Evolutionary conservation across 2,797 vertebrate genomes (phyloP).

Genomic region (Mormyrops attenuatus): DNA sequence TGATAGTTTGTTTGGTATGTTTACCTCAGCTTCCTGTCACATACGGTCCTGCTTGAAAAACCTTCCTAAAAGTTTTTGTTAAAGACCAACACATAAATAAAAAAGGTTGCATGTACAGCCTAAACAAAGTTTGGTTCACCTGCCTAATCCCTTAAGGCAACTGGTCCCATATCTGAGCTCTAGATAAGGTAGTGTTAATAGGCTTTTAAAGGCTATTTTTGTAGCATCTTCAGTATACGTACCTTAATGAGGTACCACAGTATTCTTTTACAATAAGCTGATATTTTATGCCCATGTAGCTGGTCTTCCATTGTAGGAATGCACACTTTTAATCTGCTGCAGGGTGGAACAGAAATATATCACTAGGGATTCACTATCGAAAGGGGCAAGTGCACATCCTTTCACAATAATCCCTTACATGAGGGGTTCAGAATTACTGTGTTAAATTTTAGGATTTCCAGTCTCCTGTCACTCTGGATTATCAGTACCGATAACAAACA

Average conservation of each 20-base stretch:
- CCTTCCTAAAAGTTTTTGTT: background rate
- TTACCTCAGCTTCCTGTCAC: background rate
- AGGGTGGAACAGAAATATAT: slow-evolving; percentile 1
- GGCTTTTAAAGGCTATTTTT: background rate
- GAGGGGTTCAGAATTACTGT: background rate
- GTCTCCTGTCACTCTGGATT: background rate
- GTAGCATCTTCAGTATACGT: background rate
- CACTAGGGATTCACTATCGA: background rate
- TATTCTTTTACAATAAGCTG: background rate
- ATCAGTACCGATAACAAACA: background rate
- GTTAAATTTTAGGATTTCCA: background rate
- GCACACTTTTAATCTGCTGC: background rate
- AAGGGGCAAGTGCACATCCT: background rate
- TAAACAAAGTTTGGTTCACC: slow-evolving; percentile 1
- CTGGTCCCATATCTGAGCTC: background rate
- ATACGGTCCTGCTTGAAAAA: background rate
- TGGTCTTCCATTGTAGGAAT: background rate
- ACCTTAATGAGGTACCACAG: background rate
- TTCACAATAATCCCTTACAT: background rate
- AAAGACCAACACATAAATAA: background rate
- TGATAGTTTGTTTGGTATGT: background rate
- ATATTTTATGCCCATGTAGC: background rate
- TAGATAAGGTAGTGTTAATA: background rate
- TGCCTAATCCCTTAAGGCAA: background rate
- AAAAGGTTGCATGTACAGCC: background rate